Percentiles rank a stretch among this genome's conserved stretches.
Conservation (phyloP, 2,113 vertebrate species). For the Plecotus auritus region DNA sequence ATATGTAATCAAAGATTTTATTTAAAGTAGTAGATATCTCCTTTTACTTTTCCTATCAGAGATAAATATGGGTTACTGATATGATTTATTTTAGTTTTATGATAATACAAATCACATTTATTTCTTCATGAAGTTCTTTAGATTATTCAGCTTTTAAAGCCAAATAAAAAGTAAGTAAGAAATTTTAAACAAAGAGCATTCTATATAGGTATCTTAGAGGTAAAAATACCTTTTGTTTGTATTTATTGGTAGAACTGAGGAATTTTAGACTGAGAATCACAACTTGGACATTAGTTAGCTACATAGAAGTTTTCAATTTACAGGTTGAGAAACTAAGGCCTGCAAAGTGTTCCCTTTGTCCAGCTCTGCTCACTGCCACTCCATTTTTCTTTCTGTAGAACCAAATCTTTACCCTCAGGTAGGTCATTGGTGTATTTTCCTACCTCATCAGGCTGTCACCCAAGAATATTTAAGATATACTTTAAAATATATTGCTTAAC, state of each 20-base stretch:
- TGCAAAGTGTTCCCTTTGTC: neutral
- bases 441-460: neutral
- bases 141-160: neutral
- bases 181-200: neutral
- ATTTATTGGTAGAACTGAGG: neutral
- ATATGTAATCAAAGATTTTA: neutral
- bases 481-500: neutral
- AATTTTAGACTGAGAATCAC: neutral
- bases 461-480: neutral
- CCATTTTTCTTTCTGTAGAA: neutral
- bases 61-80: neutral
- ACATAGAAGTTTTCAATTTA: neutral
- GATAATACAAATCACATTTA: neutral
- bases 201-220: neutral
- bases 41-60: neutral
- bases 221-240: neutral
- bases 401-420: neutral
- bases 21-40: neutral
- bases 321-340: neutral
- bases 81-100: slow-evolving; percentile 7
- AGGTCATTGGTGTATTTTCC: neutral
- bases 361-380: neutral
- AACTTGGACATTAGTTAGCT: neutral
- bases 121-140: neutral
- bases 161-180: neutral